A percentile compares a stretch with the other conserved stretches of the same genome.
phyloP scores from a whole-genome alignment of 2,888 invertebrate genomes.

The Drymonia ruficornis region DNA sequence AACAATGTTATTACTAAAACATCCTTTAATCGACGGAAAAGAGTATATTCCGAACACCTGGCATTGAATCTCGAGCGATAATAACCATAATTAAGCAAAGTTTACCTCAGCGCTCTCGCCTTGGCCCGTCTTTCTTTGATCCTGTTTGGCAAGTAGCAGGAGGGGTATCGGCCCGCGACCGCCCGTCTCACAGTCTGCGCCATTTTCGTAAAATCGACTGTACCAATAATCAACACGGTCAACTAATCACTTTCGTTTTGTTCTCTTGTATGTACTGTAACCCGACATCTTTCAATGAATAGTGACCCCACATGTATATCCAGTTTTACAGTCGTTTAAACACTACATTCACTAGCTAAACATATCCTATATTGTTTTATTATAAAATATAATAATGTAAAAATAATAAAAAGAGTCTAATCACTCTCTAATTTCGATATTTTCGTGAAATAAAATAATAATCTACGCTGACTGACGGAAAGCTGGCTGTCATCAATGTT shows the following conservation, averaged over 20 bases:
- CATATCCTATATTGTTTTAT: conserved; percentile 28
- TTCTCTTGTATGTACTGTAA: conserved; percentile 77
- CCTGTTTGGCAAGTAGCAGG: conserved; percentile 89
- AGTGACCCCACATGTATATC: conserved; percentile 45
- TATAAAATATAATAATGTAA: conserved; percentile 32
- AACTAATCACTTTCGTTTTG: conserved; percentile 82
- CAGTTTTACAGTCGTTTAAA: conserved; percentile 25
- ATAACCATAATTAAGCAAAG: conserved; percentile 25
- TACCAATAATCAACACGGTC: conserved; percentile 63
- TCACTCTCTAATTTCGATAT: conserved; percentile 25
- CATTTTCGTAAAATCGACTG: conserved; percentile 79
- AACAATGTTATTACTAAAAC: background rate
- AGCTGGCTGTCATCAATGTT: conserved; percentile 42
- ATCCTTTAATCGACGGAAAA: conserved; percentile 10
- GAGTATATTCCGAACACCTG: conserved; percentile 12
- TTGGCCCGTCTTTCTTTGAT: conserved; percentile 90
- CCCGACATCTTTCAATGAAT: conserved; percentile 74
- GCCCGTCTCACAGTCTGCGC: conserved; percentile 89
- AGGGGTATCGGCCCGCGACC: conserved; percentile 90
- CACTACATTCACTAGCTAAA: conserved; percentile 38
- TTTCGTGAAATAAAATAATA: conserved; percentile 27
- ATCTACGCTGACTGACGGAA: conserved; percentile 46
- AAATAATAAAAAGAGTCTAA: conserved; percentile 22
- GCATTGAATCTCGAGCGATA: conserved; percentile 15
- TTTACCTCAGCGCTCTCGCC: conserved; percentile 84